phyloP scores from a whole-genome alignment of 2,888 invertebrate genomes.

The Hydrotaea diabolus region DNA sequence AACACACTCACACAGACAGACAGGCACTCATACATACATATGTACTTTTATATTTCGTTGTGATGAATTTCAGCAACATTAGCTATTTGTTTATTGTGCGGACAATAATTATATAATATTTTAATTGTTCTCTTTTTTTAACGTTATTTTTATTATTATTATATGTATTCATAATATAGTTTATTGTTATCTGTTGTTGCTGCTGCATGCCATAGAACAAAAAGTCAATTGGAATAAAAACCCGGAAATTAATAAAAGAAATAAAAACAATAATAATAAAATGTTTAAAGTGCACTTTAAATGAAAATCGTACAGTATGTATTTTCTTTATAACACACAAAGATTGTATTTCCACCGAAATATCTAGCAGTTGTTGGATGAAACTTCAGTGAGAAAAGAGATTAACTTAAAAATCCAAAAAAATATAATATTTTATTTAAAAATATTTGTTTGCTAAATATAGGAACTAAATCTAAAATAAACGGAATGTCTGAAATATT shows the following conservation, averaged over 20 bases:
- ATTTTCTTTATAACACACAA: neutral
- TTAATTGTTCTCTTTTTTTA: conserved; percentile 20
- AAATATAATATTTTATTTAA: neutral
- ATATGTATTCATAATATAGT: neutral
- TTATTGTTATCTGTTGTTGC: conserved; percentile 24
- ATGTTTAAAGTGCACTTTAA: conserved; percentile 19
- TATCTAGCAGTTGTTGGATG: no score
- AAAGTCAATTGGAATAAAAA: conserved; percentile 38
- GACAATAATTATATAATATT: conserved; percentile 35
- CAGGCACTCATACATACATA: neutral
- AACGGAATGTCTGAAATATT: no score
- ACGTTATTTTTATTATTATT: conserved; percentile 9
- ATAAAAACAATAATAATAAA: conserved; percentile 11
- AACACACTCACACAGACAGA: no score
- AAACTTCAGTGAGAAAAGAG: no score
- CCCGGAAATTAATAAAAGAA: conserved; percentile 36
- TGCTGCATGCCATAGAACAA: conserved; percentile 11
- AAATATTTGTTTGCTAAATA: no score
- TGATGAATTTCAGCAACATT: conserved; percentile 3
- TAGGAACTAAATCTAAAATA: no score
- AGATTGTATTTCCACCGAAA: neutral
- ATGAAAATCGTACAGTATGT: neutral
- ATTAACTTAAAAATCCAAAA: neutral
- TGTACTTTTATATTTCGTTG: neutral
- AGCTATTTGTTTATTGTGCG: neutral